Evolutionary conservation across 2,888 invertebrate species (phyloP), one percentile per base, ranked within the genome.

Genomic region (Sinopyrophorus schimmeli): DNA sequence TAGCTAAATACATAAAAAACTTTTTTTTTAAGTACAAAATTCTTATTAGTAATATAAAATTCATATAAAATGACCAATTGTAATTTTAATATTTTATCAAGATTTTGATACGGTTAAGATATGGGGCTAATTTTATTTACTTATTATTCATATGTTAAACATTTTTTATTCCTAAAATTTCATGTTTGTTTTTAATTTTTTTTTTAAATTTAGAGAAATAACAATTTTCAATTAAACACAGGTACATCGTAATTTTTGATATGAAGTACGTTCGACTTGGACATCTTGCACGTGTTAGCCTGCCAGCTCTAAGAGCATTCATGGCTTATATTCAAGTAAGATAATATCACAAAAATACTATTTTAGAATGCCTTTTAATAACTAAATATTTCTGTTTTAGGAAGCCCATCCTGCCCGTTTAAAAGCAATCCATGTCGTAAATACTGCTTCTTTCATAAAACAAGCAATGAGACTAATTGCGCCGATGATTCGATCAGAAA

Each of bases 251-350:
- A 16, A 76, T 84, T 51, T 83, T 84, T 59, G 84, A 84, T 61
- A 84, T 84, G 82, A 82, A 81, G 67, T 81, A 82, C 10, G 79
- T 83, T 55, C 77, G 78, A 28, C 69, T 84, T n/a, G 83, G 83
- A 0, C 84, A 84, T 67, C 66, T 84, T 39, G 81, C 84, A 0
- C 73, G 82, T 58, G 81, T 84, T 6, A 82, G 80, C 30, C 63
- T 84, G 38, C 82, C 82, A 1, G 80, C 82, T 1, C 65, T 84
- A 15, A 72, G 81, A 56, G 79, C 82, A 1, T 83, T 83, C 64
- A 82, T 84, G 81, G 69, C 77, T 53, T 84, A 84, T 64, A 83
- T 84, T 58, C 84, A 84, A 77, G 83, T 82, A 62, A 50, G n/a
- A n/a, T 64, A 10, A 31, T 31, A 14, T 39, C 14, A 7, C 2